Conservation (phyloP, 2,113 vertebrate species). For the Rhinogobius similis region DNA sequence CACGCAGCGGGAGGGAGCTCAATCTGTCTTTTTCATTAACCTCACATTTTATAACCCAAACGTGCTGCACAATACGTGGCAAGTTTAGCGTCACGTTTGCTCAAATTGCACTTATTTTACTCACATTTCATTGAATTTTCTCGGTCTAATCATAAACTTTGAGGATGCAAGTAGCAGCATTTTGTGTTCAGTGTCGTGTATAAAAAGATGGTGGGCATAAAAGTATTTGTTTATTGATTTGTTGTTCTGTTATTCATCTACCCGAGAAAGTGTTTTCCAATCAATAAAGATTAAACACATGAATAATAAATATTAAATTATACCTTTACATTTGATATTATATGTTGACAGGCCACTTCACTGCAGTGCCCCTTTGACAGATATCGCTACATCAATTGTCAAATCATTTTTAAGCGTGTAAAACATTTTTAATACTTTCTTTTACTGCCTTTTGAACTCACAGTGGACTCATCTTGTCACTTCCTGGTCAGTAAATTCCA, state of each 20-base stretch:
- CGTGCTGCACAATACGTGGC: not conserved
- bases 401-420: not conserved
- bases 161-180: not conserved
- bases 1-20: not conserved
- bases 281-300: not conserved
- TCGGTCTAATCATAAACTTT: not conserved
- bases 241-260: no score
- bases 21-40: constrained; percentile 11
- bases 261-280: no score
- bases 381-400: not conserved
- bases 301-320: not conserved
- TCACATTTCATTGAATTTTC: not conserved
- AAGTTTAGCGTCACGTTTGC: not conserved
- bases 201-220: no score
- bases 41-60: not conserved
- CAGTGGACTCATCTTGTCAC: not conserved
- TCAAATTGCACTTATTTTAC: not conserved
- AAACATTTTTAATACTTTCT: constrained; percentile 5
- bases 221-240: no score
- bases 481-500: not conserved
- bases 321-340: not conserved
- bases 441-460: not conserved
- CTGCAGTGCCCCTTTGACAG: not conserved
- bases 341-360: not conserved
- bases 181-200: not conserved